Base-by-base conservation (phyloP, 2,888 invertebrate genomes). In the Drosophila pseudotakahashii region DNA sequence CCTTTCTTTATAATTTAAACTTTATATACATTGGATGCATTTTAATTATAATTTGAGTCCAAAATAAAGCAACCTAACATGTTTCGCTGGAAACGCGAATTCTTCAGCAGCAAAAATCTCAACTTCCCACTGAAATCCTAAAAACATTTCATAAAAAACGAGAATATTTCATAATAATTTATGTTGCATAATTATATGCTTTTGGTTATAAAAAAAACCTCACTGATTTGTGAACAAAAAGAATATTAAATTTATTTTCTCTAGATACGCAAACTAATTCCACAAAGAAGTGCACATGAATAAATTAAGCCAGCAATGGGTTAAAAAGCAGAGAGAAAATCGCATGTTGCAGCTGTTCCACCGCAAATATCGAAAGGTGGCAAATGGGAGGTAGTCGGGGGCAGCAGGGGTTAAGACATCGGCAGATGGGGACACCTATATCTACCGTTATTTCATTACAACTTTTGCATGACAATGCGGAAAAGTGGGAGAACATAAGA, bases 391-490 rank as follows among this genome's bases (percentile, higher is more conserved):
- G 19, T 1, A 19, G 19, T 19, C 19, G 19, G 19, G 19, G 2
- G 19, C 7, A 16, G 1, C 1, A 7, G 16, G 30, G n/a, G 23
- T 36, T 36, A 30, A 19, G 45, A 19, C 26, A 39, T n/a, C 19
- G 37, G 48, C 59, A 51, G 37, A 32, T 47, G 67, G 52, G 68
- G 64, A 39, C 64, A 66, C 37, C 45, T 52, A 54, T 58, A 42
- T 19, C 19, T 52, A 34, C 88, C 88, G 81, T 88, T 81, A 81
- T 88, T 81, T 88, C 88, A 88, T 81, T 88, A 88, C 83, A 82
- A 79, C 80, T 77, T 88, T 85, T 81, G 81, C 88, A 88, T 81
- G 88, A 81, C 81, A 88, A 88, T 88, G 88, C 88, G 70, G 62
- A 74, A 60, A 52, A 55, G 41, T 34, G 34, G 23, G 41, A 45